These are phyloP conservation scores for Lepidurus packardi DNA, from an alignment of 1,140 invertebrate species.

Conservation along the genomic window DNA sequence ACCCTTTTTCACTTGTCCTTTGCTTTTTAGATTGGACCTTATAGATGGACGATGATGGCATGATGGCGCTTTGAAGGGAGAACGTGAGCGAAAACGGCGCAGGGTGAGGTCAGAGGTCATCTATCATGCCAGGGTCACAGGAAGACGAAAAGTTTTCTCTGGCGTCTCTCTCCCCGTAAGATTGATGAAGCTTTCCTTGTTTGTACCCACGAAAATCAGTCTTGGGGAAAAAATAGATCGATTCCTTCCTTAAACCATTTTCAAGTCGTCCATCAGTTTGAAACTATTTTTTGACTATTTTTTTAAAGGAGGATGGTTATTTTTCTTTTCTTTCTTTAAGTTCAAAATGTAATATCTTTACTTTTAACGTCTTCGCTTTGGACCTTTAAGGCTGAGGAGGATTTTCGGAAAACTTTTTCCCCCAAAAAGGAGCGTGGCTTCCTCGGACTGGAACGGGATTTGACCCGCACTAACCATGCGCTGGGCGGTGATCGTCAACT, in stretches of 20 bases:
- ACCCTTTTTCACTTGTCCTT: neutral
- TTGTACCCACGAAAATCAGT: slow-evolving; percentile 15
- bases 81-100: neutral
- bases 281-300: neutral
- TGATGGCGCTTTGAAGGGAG: neutral
- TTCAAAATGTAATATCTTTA: neutral
- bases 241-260: slow-evolving; percentile 11
- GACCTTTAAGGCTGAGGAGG: neutral
- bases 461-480: neutral
- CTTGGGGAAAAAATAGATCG: slow-evolving; percentile 21
- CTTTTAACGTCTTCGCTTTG: neutral
- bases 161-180: neutral
- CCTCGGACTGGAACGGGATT: neutral
- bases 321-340: neutral
- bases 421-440: too few species aligned
- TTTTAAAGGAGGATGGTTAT: neutral
- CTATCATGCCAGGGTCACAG: slow-evolving; percentile 18
- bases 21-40: neutral
- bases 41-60: neutral
- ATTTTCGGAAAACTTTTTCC: too few species aligned
- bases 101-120: slow-evolving; percentile 16
- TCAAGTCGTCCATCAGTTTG: slow-evolving; percentile 14
- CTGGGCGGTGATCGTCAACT: neutral
- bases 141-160: slow-evolving; percentile 9
- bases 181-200: slow-evolving; percentile 12